These are phyloP conservation scores for Panulirus ornatus DNA, from an alignment of 1,140 invertebrate genomes.

Conservation along the genomic window DNA sequence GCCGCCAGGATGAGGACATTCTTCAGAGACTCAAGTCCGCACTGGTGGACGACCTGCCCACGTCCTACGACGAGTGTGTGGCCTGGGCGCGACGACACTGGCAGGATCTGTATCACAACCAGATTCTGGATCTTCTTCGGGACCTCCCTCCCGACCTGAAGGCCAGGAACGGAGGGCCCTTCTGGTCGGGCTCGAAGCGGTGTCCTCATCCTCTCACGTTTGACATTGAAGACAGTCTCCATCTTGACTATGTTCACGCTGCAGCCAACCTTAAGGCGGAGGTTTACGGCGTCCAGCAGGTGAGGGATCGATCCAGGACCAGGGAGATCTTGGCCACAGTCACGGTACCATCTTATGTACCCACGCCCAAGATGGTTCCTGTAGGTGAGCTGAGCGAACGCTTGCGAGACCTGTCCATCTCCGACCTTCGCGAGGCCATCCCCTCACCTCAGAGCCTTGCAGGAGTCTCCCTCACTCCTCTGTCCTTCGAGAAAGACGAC, in stretches of 20 bases:
- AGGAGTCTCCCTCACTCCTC: slow-evolving; percentile 83
- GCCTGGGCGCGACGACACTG: slow-evolving; percentile 93
- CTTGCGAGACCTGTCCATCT: neutral
- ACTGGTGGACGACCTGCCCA: slow-evolving; percentile 93
- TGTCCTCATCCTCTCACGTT: slow-evolving; percentile 92
- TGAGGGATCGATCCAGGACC: slow-evolving; percentile 85
- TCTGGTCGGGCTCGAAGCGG: slow-evolving; percentile 98
- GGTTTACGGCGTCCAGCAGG: slow-evolving; percentile 90
- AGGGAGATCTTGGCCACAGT: slow-evolving; percentile 78
- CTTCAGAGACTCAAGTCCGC: slow-evolving; percentile 92
- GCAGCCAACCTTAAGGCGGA: slow-evolving; percentile 95
- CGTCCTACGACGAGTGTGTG: slow-evolving; percentile 91
- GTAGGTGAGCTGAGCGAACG: neutral
- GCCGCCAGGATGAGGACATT: slow-evolving; percentile 92
- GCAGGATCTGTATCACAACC: slow-evolving; percentile 95
- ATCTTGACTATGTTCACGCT: slow-evolving; percentile 94
- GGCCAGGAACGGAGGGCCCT: slow-evolving; percentile 93
- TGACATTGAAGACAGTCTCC: slow-evolving; percentile 83
- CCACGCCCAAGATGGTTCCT: neutral
- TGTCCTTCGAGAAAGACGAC: slow-evolving; percentile 99
- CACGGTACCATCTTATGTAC: neutral
- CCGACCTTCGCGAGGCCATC: slow-evolving; percentile 79
- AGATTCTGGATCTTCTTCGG: slow-evolving; percentile 96
- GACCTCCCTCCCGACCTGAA: slow-evolving; percentile 97
- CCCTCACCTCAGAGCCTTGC: slow-evolving; percentile 58